Evolutionary conservation across 2,797 vertebrate species (phyloP), one percentile per base, ranked within the genome.

Genomic region (Capromys pilorides): DNA sequence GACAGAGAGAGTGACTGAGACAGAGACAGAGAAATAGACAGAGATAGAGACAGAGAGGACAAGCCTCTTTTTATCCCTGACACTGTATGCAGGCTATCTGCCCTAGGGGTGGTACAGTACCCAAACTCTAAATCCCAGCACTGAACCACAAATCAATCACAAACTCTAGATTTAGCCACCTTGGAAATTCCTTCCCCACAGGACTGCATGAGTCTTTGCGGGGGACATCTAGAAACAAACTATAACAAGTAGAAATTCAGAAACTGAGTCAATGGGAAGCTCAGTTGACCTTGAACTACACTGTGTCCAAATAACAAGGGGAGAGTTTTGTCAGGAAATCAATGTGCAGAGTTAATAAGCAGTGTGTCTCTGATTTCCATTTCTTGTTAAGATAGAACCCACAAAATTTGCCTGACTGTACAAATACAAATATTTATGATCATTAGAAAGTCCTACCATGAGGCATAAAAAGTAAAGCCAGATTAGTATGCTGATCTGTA

Each of bases 341-440:
- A 80, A 39, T 57, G 67, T 31, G 9, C 54, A 79, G 41, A 6
- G 31, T 64, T 18, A 94, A 84, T 36, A 86, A 54, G 41, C 41
- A 69, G 33, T 2, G 1, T 16, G 49, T 51, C 78, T 86, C 57
- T 5, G 12, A 80, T 80, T 86, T 28, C 51, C 61, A 0, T 93
- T 59, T 75, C 84, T 89, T 92, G n/a, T 45, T 78, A 83, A 91
- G 22, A 49, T 66, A 49, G 54, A 92, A 82, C 49, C 54, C 0
- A 7, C 22, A 94, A 90, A 89, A 83, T 28, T 31, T 86, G 39
- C 66, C 33, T 67, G 2, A 39, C 24, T 33, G 57, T 69, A 54
- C 69, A 93, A 91, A 94, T 73, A 73, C 69, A 81, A 88, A 93
- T 80, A 85, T 64, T 54, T 90, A 75, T 66, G 28, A 93, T 83